These are phyloP conservation scores for Romanogobio albipinnatus DNA, from an alignment of 2,113 vertebrate species.

Conservation along the genomic window DNA sequence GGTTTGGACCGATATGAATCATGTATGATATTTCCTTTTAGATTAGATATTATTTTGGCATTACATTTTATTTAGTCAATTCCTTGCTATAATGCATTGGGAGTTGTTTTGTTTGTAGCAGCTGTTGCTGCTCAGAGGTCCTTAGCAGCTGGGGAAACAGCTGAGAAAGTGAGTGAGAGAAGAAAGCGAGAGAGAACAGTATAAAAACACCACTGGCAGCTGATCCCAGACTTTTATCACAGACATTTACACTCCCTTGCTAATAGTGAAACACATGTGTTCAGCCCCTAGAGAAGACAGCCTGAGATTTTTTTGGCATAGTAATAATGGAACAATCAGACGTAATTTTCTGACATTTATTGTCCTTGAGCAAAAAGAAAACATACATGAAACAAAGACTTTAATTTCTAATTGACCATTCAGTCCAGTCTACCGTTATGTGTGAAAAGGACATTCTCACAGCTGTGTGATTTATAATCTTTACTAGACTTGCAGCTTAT, in stretches of 20 bases:
- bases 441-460: not conserved
- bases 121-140: constrained; percentile 59
- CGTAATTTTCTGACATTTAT: constrained; percentile 37
- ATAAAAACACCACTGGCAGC: constrained; percentile 56
- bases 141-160: constrained; percentile 68
- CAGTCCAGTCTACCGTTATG: constrained; percentile 40
- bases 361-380: constrained; percentile 48
- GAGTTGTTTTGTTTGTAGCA: constrained; percentile 52
- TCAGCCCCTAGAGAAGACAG: constrained; percentile 40
- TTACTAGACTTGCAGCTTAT: not conserved
- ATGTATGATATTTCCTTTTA: constrained; percentile 25
- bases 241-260: constrained; percentile 52
- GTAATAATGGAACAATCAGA: constrained; percentile 44
- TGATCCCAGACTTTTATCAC: constrained; percentile 56
- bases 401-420: constrained; percentile 51
- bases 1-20: not conserved
- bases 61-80: constrained; percentile 22
- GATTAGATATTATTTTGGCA: constrained; percentile 31
- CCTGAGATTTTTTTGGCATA: constrained; percentile 47
- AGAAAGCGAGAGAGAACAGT: constrained; percentile 35
- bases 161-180: constrained; percentile 51
- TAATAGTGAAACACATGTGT: constrained; percentile 52
- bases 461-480: constrained; percentile 9
- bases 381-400: constrained; percentile 40
- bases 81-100: constrained; percentile 13